phyloP scores from a whole-genome alignment of 1,140 invertebrate genomes.

The Zaprionus kolodkinae region DNA sequence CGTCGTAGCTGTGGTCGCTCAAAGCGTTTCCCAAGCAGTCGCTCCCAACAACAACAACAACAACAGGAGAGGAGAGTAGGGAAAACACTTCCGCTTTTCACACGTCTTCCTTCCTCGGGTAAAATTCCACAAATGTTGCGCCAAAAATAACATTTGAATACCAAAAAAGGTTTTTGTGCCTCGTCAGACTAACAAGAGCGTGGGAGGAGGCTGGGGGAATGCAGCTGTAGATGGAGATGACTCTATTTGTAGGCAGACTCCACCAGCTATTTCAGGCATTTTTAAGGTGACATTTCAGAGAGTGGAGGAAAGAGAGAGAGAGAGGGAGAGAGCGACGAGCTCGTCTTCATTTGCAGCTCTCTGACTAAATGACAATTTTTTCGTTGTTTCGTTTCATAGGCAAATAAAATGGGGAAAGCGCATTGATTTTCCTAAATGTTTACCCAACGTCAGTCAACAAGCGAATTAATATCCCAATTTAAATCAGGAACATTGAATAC shows the following conservation, averaged over 20 bases:
- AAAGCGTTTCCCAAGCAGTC: conserved; percentile 34
- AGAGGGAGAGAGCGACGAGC: conserved; percentile 1
- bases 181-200: conserved; percentile 52
- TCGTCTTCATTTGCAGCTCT: conserved; percentile 55
- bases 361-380: conserved; percentile 70
- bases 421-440: conserved; percentile 73
- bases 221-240: conserved; percentile 53
- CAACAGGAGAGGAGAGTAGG: conserved; percentile 20
- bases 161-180: conserved; percentile 72
- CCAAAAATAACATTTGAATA: conserved; percentile 79
- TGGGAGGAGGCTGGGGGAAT: conserved; percentile 14
- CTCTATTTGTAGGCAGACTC: conserved; percentile 51
- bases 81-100: conserved; percentile 75
- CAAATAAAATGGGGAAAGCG: conserved; percentile 41
- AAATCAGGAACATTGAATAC: conserved; percentile 9
- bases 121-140: conserved; percentile 63
- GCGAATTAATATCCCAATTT: conserved; percentile 18
- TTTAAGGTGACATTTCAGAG: conserved; percentile 17
- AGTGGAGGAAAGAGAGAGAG: neutral
- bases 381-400: conserved; percentile 39
- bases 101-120: conserved; percentile 45
- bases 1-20: conserved; percentile 54
- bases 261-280: conserved; percentile 46
- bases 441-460: conserved; percentile 41
- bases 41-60: conserved; percentile 35